Base-by-base conservation (phyloP, 2,888 invertebrate genomes). In the Scotopteryx bipunctaria region DNA sequence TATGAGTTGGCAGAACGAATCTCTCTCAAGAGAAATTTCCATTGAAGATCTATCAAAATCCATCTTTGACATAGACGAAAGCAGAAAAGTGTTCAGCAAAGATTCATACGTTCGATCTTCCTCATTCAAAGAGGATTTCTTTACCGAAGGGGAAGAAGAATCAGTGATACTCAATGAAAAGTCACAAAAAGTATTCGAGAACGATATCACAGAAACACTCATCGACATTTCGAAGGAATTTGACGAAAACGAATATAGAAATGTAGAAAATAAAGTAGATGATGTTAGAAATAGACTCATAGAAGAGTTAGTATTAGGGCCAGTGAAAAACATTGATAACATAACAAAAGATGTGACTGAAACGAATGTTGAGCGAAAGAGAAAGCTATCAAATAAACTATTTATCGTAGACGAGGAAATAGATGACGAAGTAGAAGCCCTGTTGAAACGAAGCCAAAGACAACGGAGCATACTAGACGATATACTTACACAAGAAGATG, bases 381-480 rank as follows among this genome's bases (percentile, higher is more conserved):
- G 63, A 69, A 83, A 72, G 53, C 67, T 67, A 48, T 70, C 66
- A 16, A 60, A 65, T 29, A 86, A 77, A 64, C 66, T 85, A 43
- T 77, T 77, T 59, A 79, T 71, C 57, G 81, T 90, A 6, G 86
- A 84, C 51, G 92, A 92, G 51, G 92, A 92, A 48, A 86, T 84
- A 9, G 93, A 93, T 67, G 92, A 92, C 45, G 92, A 92, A 63
- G 79, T 94, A 66, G 93, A 94, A 76, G 93, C 91, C 52, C 84
- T 94, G 49, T 83, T 94, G 37, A 91, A 85, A 76, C 91, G 93
- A 67, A 93, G 94, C 61, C 92, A 93, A 76, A 92, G 91, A 68
- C 94, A 95, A 78, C 91, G 94, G 77, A 94, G 93, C 81, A 92
- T 94, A 67, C 89, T 94, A 68, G 94, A 93, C 64, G 94, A 94